Conservation (phyloP, 2,888 invertebrate genomes). For the Eugnorisma glareosa region DNA sequence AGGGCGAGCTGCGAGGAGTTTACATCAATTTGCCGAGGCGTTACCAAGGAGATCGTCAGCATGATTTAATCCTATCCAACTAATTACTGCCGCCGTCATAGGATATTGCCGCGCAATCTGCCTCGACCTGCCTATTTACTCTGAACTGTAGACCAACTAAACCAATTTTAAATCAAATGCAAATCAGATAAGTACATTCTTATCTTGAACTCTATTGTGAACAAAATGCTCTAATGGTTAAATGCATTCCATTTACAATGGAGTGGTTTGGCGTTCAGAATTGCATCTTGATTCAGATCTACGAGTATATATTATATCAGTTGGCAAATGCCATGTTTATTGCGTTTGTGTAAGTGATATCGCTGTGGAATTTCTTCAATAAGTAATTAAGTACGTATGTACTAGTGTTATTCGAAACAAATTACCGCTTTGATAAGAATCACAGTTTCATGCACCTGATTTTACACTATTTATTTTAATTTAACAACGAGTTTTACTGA, state of each 20-base stretch:
- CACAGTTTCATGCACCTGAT: constrained; percentile 1
- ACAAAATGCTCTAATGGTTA: constrained; percentile 61
- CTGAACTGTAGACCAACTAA: constrained; percentile 71
- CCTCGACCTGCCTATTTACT: constrained; percentile 57
- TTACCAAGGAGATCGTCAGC: constrained; percentile 75
- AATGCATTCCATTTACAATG: constrained; percentile 55
- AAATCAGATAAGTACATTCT: constrained; percentile 41
- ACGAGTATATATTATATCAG: too few relatives aligned
- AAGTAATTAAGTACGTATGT: too few relatives aligned
- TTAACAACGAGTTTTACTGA: constrained; percentile 14
- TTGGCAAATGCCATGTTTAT: constrained; percentile 58
- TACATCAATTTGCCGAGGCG: constrained; percentile 75
- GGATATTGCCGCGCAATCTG: constrained; percentile 68
- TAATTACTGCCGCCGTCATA: constrained; percentile 81
- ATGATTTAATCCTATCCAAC: constrained; percentile 81
- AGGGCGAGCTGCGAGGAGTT: constrained; percentile 68
- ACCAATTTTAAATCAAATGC: constrained; percentile 73
- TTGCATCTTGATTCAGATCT: constrained; percentile 51
- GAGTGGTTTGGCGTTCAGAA: constrained; percentile 45
- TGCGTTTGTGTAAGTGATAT: constrained; percentile 69
- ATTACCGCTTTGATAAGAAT: constrained; percentile 47
- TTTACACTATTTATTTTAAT: constrained; percentile 32
- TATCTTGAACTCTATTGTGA: constrained; percentile 46
- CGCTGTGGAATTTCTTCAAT: constrained; percentile 66
- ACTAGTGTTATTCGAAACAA: constrained; percentile 62